These are phyloP conservation scores for Sitta europaea DNA, from an alignment of 2,113 vertebrate species.

Conservation along the genomic window DNA sequence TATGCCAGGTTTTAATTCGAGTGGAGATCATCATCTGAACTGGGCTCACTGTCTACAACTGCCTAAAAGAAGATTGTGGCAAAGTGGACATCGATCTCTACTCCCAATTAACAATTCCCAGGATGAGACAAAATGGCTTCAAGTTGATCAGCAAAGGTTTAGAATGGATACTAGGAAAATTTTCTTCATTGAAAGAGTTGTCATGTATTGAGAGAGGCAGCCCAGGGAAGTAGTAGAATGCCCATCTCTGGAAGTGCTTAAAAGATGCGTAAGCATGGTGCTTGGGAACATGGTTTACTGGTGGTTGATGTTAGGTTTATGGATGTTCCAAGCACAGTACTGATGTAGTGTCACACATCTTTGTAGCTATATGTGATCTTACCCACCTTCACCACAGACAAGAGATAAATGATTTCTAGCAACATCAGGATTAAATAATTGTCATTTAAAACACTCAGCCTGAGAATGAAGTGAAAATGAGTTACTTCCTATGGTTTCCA, in stretches of 20 bases:
- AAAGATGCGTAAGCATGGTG: rapidly evolving
- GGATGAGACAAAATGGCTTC: background rate
- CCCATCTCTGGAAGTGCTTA: background rate
- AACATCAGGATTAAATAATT: background rate
- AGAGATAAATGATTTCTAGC: background rate
- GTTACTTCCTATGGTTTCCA: background rate
- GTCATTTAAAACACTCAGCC: background rate
- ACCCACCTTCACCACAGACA: background rate
- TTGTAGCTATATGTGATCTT: background rate
- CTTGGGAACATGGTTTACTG: background rate
- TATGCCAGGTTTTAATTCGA: background rate
- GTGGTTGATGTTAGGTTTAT: background rate
- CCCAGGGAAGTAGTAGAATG: background rate
- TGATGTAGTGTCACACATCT: background rate
- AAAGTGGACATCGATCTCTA: background rate
- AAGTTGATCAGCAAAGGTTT: background rate
- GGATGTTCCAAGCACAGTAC: background rate
- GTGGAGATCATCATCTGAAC: background rate
- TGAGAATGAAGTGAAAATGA: background rate
- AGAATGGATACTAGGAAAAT: background rate
- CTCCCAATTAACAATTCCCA: background rate
- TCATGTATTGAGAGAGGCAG: background rate
- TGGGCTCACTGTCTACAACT: background rate
- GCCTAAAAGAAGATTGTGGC: background rate
- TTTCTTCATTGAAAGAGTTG: rapidly evolving